Conservation (phyloP, 1,140 invertebrate genomes). For the Paraescarpia echinospica region DNA sequence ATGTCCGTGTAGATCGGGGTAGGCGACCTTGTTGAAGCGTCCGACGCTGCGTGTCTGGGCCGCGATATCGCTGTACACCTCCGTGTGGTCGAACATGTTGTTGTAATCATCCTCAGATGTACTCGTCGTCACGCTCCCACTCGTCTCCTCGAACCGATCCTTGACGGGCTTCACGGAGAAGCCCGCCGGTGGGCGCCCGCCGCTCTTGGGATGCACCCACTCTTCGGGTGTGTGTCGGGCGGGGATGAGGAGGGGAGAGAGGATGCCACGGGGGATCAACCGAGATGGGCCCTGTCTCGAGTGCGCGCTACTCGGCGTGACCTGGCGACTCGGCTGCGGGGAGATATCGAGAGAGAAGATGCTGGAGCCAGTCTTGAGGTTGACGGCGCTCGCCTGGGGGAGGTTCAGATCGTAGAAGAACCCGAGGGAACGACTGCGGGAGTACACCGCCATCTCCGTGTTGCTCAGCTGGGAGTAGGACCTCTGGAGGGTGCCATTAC, state of each 20-base stretch:
- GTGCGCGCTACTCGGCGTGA: background rate
- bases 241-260: background rate
- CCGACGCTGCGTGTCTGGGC: slow-evolving; percentile 45
- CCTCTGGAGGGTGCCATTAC: background rate
- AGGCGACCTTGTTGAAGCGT: slow-evolving; percentile 53
- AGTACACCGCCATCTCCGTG: background rate
- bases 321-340: slow-evolving; percentile 14
- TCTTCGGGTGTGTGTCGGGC: background rate
- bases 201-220: background rate
- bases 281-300: background rate
- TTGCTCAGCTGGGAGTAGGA: background rate
- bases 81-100: slow-evolving; percentile 22
- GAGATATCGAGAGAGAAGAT: slow-evolving; percentile 48
- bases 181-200: too few species aligned
- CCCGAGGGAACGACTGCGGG: background rate
- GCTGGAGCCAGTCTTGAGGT: slow-evolving; percentile 50
- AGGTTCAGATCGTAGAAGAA: slow-evolving; percentile 19
- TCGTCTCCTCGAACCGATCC: background rate
- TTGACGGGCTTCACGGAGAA: background rate
- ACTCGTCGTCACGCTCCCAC: background rate
- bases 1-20: slow-evolving; percentile 53
- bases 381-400: slow-evolving; percentile 41
- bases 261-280: background rate
- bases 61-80: slow-evolving; percentile 43
- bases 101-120: background rate